phyloP scores from a whole-genome alignment of 2,797 vertebrate genomes.

The Natrix natrix region DNA sequence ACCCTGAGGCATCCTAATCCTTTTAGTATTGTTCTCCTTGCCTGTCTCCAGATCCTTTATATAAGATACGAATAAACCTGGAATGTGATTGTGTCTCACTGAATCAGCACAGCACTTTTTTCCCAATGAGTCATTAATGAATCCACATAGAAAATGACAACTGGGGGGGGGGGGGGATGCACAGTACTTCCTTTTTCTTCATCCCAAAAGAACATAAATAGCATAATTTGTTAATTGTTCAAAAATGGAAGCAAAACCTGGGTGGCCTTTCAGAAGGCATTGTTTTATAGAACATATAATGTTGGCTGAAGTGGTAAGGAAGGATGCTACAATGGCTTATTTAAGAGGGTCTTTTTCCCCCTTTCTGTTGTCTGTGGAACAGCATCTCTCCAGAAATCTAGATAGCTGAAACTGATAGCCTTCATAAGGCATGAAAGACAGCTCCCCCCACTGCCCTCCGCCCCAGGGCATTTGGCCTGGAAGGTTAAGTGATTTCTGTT shows the following conservation, averaged over 20 bases:
- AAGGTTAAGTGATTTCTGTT: not conserved
- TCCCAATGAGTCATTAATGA: not conserved
- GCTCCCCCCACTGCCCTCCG: fast-evolving
- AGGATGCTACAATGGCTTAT: not conserved
- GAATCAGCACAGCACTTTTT: not conserved
- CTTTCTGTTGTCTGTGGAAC: not conserved
- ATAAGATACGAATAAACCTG: not conserved
- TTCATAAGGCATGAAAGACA: not conserved
- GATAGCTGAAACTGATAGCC: not conserved
- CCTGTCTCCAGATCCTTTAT: not conserved
- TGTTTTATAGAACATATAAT: not conserved
- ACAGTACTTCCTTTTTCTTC: not conserved
- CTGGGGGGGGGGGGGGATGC: not conserved
- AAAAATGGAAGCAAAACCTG: not conserved
- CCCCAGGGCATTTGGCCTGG: not conserved
- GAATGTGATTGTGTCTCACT: not conserved
- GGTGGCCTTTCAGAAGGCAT: not conserved
- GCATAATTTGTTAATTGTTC: not conserved
- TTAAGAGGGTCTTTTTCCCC: not conserved
- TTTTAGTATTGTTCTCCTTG: not conserved
- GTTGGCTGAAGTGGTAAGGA: not conserved
- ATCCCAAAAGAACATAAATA: not conserved
- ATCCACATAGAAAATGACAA: not conserved
- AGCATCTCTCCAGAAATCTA: not conserved
- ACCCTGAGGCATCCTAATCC: not conserved